Conservation (phyloP, 2,797 vertebrate genomes). For the Chaenodraco wilsoni region DNA sequence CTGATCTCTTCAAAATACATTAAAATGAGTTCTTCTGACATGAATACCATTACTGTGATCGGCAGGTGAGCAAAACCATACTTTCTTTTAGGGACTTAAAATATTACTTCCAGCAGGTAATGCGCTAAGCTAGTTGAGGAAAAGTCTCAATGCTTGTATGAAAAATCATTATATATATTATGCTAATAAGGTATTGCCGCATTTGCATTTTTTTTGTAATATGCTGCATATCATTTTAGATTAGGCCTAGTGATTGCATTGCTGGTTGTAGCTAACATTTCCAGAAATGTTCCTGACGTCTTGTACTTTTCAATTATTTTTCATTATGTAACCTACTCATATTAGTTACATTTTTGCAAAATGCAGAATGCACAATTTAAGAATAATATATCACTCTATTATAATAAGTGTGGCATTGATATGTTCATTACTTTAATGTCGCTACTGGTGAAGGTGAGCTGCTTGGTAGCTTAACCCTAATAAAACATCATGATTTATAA, state of each 20-base stretch:
- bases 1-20: neutral
- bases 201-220: too few relatives aligned
- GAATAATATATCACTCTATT: too few relatives aligned
- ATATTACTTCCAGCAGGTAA: neutral
- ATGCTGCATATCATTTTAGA: too few relatives aligned
- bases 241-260: neutral
- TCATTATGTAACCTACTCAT: neutral
- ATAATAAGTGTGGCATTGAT: too few relatives aligned
- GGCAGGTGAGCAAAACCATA: slow-evolving; percentile 79
- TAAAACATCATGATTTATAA: too few relatives aligned
- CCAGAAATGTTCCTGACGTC: neutral
- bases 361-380: too few relatives aligned
- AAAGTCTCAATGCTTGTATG: neutral
- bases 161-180: neutral
- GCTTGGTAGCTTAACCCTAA: too few relatives aligned
- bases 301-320: neutral
- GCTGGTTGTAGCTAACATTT: neutral
- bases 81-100: neutral
- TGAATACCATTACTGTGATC: slow-evolving; percentile 77
- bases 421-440: too few relatives aligned
- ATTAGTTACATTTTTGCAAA: too few relatives aligned
- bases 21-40: slow-evolving; percentile 66
- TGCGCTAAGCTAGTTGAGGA: neutral
- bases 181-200: too few relatives aligned
- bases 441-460: too few relatives aligned